These are phyloP conservation scores for Sipha maydis DNA, from an alignment of 2,888 invertebrate genomes.

Conservation along the genomic window DNA sequence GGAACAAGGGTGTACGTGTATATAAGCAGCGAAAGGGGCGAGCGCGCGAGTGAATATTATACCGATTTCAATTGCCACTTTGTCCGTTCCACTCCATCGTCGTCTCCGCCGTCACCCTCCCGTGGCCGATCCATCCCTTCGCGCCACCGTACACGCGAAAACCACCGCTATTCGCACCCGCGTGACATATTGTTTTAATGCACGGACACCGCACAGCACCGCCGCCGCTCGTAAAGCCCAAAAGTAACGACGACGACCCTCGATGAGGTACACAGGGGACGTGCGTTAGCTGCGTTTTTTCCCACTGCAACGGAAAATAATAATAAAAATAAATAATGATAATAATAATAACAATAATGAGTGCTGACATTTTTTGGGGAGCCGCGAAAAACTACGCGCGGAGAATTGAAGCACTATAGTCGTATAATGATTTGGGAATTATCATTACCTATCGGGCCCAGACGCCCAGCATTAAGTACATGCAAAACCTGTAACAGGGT, in stretches of 20 bases:
- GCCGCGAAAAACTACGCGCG: too few species aligned
- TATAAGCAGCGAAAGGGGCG: neutral
- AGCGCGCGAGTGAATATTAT: neutral
- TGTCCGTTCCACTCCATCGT: constrained; percentile 28
- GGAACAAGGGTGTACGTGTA: neutral
- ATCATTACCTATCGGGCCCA: too few species aligned
- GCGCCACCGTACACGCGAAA: neutral
- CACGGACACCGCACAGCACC: constrained; percentile 6
- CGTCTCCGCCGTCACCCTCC: neutral
- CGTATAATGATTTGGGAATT: too few species aligned
- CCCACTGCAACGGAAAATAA: constrained; percentile 33
- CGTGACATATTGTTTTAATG: constrained; percentile 57
- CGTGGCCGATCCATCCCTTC: neutral
- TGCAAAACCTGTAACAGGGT: too few species aligned
- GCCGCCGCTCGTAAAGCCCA: constrained; percentile 48
- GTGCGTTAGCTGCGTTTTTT: constrained; percentile 52
- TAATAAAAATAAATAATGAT: constrained; percentile 1
- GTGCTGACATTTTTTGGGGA: neutral
- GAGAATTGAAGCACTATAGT: too few species aligned
- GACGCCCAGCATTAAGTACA: too few species aligned
- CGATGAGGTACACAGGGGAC: neutral
- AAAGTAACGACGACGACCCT: constrained; percentile 54
- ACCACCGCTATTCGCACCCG: constrained; percentile 30
- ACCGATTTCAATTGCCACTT: constrained; percentile 55
- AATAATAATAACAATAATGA: constrained; percentile 18